Evolutionary conservation across 2,888 invertebrate species (phyloP), one percentile per base, ranked within the genome.

Genomic region (Athalia circularis): DNA sequence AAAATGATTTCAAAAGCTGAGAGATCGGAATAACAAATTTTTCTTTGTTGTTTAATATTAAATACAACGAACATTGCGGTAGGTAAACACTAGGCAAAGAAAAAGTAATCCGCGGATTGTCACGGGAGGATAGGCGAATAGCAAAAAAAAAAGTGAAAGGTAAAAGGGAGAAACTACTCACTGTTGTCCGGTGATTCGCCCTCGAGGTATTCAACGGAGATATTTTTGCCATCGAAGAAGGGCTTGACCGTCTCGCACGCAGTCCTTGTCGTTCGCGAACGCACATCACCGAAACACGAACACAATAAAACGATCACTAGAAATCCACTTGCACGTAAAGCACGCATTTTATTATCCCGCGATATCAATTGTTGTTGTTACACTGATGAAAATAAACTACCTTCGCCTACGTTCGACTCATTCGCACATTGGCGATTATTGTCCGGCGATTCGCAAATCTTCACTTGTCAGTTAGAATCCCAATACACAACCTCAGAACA

Each of bases 151-250:
- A 47, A n/a, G 6, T 29, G 9, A 47, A 65, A 8, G n/a, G 6
- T 45, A 62, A 45, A 45, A 65, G 11, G 65, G 47, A 9, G 52
- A 45, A 50, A 48, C 15, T 72, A 86, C 87, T 87, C 80, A 87
- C 87, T 87, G 65, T 82, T 83, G 9, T 80, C 52, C 4, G 81
- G 67, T 5, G 81, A 29, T 78, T 72, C 59, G 64, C 79, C 68
- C 77, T 79, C 80, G 77, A 81, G 77, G 77, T 81, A 72, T 15
- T 61, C 65, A 9, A 84, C 78, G 67, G 84, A 84, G 82, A 87
- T 80, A 78, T 88, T 88, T 80, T 87, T 87, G 67, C 83, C 83
- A 70, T 86, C 86, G 81, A 88, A 87, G 79, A 87, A 87, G 45
- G 85, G 81, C 78, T 81, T 84, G 50, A 88, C 86, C 29, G 81